These are phyloP conservation scores for Tricholaema leucomelas DNA, from an alignment of 2,113 vertebrate species.

Conservation along the genomic window DNA sequence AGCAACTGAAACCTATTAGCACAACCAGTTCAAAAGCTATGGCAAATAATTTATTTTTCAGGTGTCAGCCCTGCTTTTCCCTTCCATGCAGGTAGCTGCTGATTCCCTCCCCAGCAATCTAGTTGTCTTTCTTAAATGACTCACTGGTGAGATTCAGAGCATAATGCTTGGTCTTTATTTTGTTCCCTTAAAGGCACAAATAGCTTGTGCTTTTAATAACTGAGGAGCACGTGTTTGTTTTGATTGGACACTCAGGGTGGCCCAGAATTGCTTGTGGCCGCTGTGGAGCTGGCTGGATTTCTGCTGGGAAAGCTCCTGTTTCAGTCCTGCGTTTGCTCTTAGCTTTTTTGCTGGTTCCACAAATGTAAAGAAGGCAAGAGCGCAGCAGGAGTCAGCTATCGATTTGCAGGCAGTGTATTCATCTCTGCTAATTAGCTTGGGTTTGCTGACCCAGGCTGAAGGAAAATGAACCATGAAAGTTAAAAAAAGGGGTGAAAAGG, in stretches of 20 bases:
- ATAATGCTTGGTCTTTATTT: background rate
- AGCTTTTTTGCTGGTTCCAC: conserved; percentile 37
- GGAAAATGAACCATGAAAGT: conserved; percentile 11
- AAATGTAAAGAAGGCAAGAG: background rate
- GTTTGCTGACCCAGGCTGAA: conserved; percentile 16
- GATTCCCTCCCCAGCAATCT: background rate
- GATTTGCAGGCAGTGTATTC: conserved; percentile 18
- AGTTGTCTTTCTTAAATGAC: conserved; percentile 21
- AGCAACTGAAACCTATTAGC: conserved; percentile 13
- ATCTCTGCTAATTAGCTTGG: conserved; percentile 40
- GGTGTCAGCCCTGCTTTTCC: conserved; percentile 11
- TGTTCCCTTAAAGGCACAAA: background rate
- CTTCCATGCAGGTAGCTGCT: background rate
- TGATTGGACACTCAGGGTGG: conserved; percentile 22
- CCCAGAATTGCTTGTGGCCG: background rate
- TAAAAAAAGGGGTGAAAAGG: background rate
- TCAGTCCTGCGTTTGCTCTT: background rate
- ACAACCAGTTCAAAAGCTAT: background rate
- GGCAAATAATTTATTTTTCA: conserved; percentile 16
- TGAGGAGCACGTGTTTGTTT: background rate
- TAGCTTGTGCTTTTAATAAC: conserved; percentile 32
- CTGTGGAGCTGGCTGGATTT: conserved; percentile 2
- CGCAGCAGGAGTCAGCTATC: background rate
- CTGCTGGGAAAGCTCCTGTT: conserved; percentile 4
- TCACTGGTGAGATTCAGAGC: background rate